Evolutionary conservation across 2,797 vertebrate species (phyloP), one percentile per base, ranked within the genome.

Genomic region (Gallinago stenura): DNA sequence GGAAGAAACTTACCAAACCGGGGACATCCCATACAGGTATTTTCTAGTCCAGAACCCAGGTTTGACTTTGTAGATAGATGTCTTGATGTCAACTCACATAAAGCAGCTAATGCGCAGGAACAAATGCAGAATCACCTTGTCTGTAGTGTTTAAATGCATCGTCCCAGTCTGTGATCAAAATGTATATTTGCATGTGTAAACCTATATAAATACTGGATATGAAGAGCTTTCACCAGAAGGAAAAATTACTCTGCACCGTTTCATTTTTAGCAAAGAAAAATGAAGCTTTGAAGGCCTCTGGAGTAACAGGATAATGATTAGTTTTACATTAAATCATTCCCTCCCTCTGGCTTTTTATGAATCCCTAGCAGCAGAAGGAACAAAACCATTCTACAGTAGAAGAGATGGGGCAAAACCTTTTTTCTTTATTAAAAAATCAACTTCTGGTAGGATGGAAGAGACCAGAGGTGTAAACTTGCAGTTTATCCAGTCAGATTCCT

Each of bases 171-270:
- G 75, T 85, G 58, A 97, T 90, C 89, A 93, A 81, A 93, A 79
- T 92, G 79, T 85, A 20, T 94, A 95, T 95, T 96, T 96, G 94
- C 87, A 70, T 95, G 69, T 95, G 43, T 89, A 94, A 96, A 85
- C 80, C 77, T 90, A 8, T 68, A 35, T 87, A 83, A 90, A 64
- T 90, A 81, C 88, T 96, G 81, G 57, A 72, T 77, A n/a, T 87
- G 91, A 97, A 83, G 87, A 96, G 72, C 68, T 95, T 96, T 96
- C 89, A 95, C 58, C 65, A 80, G 83, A 78, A 97, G 89, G 89
- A 87, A 66, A 96, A 88, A 50, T 73, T 90, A 68, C 69, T 95
- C 58, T 90, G 31, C 85, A n/a, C 56, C 81, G 18, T 87, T 71
- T 96, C 45, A 69, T 78, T 94, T 96, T 89, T 96, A 51, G 68